Evolutionary conservation across 2,113 vertebrate species (phyloP).

Genomic region (Lasiurus cinereus): DNA sequence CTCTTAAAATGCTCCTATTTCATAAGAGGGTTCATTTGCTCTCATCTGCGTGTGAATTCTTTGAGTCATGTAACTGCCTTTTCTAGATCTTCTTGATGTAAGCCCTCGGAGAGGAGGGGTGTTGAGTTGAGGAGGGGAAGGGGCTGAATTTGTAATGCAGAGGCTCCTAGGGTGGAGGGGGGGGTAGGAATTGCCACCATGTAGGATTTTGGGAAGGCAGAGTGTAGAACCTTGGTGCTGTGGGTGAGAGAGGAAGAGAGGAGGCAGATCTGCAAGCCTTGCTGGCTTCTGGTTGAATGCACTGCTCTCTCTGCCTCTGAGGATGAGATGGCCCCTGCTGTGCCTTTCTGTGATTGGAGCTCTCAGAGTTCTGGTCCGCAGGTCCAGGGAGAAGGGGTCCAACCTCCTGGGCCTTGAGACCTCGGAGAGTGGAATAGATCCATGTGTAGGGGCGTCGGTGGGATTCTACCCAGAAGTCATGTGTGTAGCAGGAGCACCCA

Average conservation of each 20-base stretch:
- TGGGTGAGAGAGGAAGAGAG: conserved; percentile 46
- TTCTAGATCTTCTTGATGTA: not conserved
- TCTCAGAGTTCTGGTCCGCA: not conserved
- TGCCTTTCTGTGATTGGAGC: not conserved
- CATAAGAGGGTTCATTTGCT: not conserved
- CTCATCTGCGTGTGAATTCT: conserved; percentile 11
- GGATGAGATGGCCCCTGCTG: not conserved
- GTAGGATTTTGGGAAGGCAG: conserved; percentile 36
- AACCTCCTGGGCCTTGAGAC: not conserved
- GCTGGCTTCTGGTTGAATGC: conserved; percentile 61
- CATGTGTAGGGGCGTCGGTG: no score
- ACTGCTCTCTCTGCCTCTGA: conserved; percentile 42
- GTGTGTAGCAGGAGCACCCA: not conserved
- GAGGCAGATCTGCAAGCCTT: conserved; percentile 33
- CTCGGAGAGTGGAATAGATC: not conserved
- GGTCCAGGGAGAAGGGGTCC: not conserved
- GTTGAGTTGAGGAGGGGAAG: not conserved
- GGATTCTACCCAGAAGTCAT: not conserved
- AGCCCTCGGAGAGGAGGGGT: not conserved
- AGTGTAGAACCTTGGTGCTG: conserved; percentile 31
- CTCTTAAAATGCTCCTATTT: conserved; percentile 31
- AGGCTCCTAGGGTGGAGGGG: not conserved
- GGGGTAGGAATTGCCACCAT: not conserved
- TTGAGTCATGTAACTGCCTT: conserved; percentile 1
- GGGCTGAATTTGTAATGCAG: conserved; percentile 1